A percentile compares a stretch with the other conserved stretches of the same genome.
Evolutionary conservation across 2,797 vertebrate genomes (phyloP).

Genomic region (Pseudochirops cupreus): DNA sequence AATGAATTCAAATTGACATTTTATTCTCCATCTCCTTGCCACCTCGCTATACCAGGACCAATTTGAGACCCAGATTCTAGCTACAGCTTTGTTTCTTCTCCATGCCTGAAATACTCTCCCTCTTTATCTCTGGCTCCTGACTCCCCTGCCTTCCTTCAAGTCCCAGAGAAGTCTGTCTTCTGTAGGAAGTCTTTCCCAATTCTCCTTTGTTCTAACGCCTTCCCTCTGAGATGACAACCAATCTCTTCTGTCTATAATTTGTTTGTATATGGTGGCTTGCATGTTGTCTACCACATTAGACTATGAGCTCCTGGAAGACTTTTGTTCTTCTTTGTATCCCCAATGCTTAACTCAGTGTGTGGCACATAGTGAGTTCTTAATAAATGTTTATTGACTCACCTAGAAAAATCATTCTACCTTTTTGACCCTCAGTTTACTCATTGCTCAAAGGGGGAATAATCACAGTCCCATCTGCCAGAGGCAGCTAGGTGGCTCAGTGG

Average conservation of each 20-base stretch:
- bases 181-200: background rate
- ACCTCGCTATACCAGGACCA: background rate
- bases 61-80: background rate
- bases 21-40: background rate
- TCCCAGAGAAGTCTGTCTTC: background rate
- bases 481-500: background rate
- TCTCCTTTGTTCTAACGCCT: background rate
- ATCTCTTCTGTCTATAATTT: background rate
- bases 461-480: background rate
- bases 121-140: background rate
- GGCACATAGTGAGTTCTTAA: background rate
- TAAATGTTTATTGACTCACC: background rate
- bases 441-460: background rate
- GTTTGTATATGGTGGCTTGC: background rate
- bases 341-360: background rate
- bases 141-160: background rate
- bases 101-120: background rate
- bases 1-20: background rate
- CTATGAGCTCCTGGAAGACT: background rate
- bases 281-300: background rate
- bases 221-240: background rate
- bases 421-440: background rate
- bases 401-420: background rate
- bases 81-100: background rate
- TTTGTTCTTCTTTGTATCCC: background rate